Conservation (phyloP, 2,113 vertebrate genomes). For the Vidua macroura region DNA sequence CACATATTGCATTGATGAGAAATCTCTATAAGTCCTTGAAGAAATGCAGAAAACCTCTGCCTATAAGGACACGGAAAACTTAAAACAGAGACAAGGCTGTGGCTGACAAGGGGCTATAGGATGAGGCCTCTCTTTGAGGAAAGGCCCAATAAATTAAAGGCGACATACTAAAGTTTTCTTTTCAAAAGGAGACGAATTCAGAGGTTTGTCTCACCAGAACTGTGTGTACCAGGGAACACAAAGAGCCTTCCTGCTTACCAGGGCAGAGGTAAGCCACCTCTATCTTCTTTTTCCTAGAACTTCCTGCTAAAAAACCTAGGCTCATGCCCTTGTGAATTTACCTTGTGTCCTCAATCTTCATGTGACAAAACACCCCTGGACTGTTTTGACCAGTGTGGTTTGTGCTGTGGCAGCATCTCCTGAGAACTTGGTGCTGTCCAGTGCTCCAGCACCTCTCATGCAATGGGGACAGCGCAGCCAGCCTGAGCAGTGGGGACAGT, state of each 20-base stretch:
- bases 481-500: not conserved
- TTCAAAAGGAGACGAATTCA: not conserved
- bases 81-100: not conserved
- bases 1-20: not conserved
- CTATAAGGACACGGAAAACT: not conserved
- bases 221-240: accelerated
- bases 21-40: not conserved
- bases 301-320: not conserved
- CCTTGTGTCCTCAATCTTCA: accelerated
- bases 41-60: not conserved
- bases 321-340: not conserved
- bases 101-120: not conserved
- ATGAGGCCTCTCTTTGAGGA: not conserved
- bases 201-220: not conserved
- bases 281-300: not conserved
- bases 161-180: not conserved
- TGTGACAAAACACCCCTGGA: not conserved
- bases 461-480: not conserved
- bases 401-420: not conserved
- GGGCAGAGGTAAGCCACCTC: not conserved
- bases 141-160: conserved; percentile 29
- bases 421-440: not conserved
- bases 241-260: not conserved
- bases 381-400: not conserved
- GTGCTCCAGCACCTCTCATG: not conserved